Evolutionary conservation across 1,140 invertebrate species (phyloP).

Genomic region (Bombus polaris): DNA sequence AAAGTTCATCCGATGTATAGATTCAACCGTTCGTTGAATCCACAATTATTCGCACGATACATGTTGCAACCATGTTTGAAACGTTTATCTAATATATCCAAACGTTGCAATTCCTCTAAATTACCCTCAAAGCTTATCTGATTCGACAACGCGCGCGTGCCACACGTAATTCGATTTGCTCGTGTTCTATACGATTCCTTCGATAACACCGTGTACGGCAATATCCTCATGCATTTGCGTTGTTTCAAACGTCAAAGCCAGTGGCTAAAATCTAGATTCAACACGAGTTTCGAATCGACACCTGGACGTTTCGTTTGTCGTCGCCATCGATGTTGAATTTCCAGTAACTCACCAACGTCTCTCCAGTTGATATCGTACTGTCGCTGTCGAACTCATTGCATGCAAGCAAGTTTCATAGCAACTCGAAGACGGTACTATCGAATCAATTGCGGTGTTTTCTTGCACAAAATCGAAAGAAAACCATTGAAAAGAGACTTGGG

Average conservation of each 20-base stretch:
- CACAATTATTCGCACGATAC: constrained; percentile 59
- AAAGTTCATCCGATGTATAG: constrained; percentile 42
- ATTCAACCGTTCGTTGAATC: constrained; percentile 37
- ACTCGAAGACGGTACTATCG: neutral
- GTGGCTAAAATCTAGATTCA: neutral
- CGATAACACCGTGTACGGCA: neutral
- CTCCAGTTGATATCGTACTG: neutral
- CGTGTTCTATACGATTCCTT: neutral
- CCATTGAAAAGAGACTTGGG: neutral
- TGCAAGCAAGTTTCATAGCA: neutral
- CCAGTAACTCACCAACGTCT: neutral
- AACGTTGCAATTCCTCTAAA: constrained; percentile 27
- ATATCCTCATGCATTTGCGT: neutral
- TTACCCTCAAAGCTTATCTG: constrained; percentile 10
- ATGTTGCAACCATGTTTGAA: constrained; percentile 10
- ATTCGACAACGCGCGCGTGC: neutral
- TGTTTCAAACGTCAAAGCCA: neutral
- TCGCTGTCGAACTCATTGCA: no score
- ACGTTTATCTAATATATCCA: constrained; percentile 41
- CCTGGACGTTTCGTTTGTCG: neutral
- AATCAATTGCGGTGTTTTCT: neutral
- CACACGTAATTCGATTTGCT: constrained; percentile 37
- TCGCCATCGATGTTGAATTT: neutral
- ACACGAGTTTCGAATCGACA: no score
- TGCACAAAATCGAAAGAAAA: constrained; percentile 3